Conservation (phyloP, 2,113 vertebrate genomes). For the Tragelaphus scriptus region DNA sequence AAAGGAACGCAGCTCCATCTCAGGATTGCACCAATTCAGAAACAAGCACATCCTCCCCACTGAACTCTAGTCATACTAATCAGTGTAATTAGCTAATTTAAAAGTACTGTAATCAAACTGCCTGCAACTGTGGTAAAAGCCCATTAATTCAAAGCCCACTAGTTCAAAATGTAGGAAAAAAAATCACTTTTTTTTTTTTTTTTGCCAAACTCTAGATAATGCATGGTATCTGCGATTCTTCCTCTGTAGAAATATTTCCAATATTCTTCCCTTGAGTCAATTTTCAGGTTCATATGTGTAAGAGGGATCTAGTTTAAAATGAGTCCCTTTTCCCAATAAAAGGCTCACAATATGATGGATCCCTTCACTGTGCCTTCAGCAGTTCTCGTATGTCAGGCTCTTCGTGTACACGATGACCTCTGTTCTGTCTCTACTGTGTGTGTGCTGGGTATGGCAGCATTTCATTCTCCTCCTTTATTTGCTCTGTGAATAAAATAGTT, state of each 20-base stretch:
- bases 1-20: neutral
- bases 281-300: slow-evolving; percentile 28
- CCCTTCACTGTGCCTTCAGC: slow-evolving; percentile 56
- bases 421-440: neutral
- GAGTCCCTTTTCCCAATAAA: slow-evolving; percentile 13
- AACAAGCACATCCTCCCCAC: slow-evolving; percentile 33
- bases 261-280: neutral
- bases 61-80: slow-evolving; percentile 27
- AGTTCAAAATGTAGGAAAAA: slow-evolving; percentile 12
- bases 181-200: neutral
- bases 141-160: slow-evolving; percentile 43
- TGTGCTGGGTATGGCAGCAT: neutral
- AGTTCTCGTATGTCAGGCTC: neutral
- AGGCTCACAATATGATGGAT: neutral
- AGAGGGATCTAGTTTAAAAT: slow-evolving; percentile 15
- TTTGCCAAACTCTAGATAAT: neutral
- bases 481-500: neutral
- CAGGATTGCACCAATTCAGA: neutral
- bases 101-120: slow-evolving; percentile 50
- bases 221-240: neutral
- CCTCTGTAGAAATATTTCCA: neutral
- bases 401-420: neutral
- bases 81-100: slow-evolving; percentile 57
- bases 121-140: slow-evolving; percentile 34
- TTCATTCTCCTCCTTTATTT: neutral